Percentiles rank a stretch among this genome's conserved stretches.
phyloP scores from a whole-genome alignment of 2,888 invertebrate genomes.

The Drosophila robusta region DNA sequence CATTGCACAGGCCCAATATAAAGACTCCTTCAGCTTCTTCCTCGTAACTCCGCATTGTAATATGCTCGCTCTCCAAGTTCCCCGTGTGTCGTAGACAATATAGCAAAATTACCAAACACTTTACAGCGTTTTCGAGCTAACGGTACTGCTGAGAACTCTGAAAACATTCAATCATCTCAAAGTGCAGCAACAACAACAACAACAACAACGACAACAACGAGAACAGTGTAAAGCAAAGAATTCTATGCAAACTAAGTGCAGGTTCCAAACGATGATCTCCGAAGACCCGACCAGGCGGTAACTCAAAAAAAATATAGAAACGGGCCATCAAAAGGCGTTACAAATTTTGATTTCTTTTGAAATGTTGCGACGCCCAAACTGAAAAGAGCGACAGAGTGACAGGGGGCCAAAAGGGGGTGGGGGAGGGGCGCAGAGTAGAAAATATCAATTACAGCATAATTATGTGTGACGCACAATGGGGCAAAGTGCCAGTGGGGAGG shows the following conservation, averaged over 20 bases:
- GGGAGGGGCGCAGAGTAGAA: constrained; percentile 38
- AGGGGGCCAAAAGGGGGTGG: constrained; percentile 11
- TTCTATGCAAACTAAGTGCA: constrained; percentile 77
- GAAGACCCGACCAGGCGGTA: constrained; percentile 50
- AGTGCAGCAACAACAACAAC: constrained; percentile 35
- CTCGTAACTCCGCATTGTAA: background rate
- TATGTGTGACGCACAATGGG: constrained; percentile 74
- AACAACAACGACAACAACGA: background rate
- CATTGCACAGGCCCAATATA: too few relatives aligned
- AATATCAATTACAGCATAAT: constrained; percentile 81
- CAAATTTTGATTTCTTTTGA: constrained; percentile 81
- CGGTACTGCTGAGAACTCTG: constrained; percentile 53
- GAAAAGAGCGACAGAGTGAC: constrained; percentile 33
- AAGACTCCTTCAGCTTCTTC: background rate
- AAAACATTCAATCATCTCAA: constrained; percentile 60
- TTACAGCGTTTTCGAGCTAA: constrained; percentile 38
- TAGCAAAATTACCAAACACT: constrained; percentile 39
- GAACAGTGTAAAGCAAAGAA: constrained; percentile 29
- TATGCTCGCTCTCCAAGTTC: background rate
- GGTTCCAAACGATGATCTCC: constrained; percentile 43
- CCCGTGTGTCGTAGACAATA: constrained; percentile 31
- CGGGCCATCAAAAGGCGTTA: constrained; percentile 75
- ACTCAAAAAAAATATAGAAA: constrained; percentile 28
- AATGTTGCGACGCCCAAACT: constrained; percentile 67
- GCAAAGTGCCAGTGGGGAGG: background rate